phyloP scores from a whole-genome alignment of 2,888 invertebrate species.

The Caenorhabditis angaria region DNA sequence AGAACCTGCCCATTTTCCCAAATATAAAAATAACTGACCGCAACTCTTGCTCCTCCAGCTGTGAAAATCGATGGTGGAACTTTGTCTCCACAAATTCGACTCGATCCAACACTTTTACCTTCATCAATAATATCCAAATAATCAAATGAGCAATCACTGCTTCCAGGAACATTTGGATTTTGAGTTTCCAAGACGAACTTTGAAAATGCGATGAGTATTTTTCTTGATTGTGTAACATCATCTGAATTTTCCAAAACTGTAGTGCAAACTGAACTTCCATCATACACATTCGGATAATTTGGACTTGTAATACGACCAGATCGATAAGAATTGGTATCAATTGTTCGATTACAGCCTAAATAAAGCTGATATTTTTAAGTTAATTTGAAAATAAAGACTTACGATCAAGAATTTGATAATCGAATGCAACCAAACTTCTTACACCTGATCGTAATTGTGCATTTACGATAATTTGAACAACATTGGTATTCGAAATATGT shows the following conservation, averaged over 20 bases:
- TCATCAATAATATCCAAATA: slow-evolving; percentile 18
- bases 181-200: not conserved
- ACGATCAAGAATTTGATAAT: slow-evolving; percentile 33
- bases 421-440: slow-evolving; percentile 18
- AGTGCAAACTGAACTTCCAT: slow-evolving; percentile 56
- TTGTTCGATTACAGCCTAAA: slow-evolving; percentile 69
- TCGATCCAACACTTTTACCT: not conserved
- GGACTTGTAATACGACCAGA: slow-evolving; percentile 63
- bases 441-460: slow-evolving; percentile 11
- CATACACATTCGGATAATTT: slow-evolving; percentile 64
- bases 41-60: slow-evolving; percentile 12
- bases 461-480: slow-evolving; percentile 45
- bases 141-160: not conserved
- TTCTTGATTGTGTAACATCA: not conserved
- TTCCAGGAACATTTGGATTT: not conserved
- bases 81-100: not conserved
- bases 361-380: slow-evolving; percentile 1
- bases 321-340: slow-evolving; percentile 41
- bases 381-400: not conserved
- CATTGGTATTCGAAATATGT: slow-evolving; percentile 48
- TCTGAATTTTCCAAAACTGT: slow-evolving; percentile 49
- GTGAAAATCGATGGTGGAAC: slow-evolving; percentile 15
- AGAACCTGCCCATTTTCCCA: not conserved
- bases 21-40: not conserved
- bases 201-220: slow-evolving; percentile 49